Evolutionary conservation across 1,140 invertebrate genomes (phyloP), one percentile per base, ranked within the genome.

Genomic region (Bombus sibiricus): DNA sequence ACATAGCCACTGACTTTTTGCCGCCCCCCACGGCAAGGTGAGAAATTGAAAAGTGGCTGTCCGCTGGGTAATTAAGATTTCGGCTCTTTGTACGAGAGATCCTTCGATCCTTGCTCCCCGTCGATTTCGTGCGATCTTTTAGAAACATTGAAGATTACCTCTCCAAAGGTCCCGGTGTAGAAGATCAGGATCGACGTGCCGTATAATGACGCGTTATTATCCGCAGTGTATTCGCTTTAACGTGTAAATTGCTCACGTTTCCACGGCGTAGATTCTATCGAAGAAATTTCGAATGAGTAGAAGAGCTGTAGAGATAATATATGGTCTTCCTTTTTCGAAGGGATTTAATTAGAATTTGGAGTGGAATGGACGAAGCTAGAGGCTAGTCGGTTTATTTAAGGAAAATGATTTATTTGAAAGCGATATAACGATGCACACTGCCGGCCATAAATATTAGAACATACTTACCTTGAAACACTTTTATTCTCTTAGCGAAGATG

Each of bases 41-140:
- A 90, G 87, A 92, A 92, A 92, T 89, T 92, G 88, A 92, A 92
- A 87, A 89, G 87, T 89, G 84, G 76, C 75, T 73, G 53, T 53
- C 80, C 64, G 72, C 77, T 43, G 71, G 71, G 62, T 89, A 91
- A 92, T 92, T 92, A 90, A 91, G 80, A 88, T 86, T 87, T 88
- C 79, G 73, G 47, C 59, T 53, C 73, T 88, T 74, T 73, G 68
- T 74, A 62, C 10, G 28, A n/a, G 39, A 28, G 53, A 47, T 22
- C 41, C 47, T 82, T 28, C 37, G 34, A 43, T 41, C 28, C 28
- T 22, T 64, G 72, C 15, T 34, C 68, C 47, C 78, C 47, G 47
- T 41, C n/a, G 66, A 72, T 81, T n/a, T 59, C 25, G 15, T n/a
- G 22, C 80, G 68, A 62, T 81, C 69, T 25, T 72, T 81, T 72